Base-by-base conservation (phyloP, 2,797 vertebrate genomes). In the Fistularia commersonii region DNA sequence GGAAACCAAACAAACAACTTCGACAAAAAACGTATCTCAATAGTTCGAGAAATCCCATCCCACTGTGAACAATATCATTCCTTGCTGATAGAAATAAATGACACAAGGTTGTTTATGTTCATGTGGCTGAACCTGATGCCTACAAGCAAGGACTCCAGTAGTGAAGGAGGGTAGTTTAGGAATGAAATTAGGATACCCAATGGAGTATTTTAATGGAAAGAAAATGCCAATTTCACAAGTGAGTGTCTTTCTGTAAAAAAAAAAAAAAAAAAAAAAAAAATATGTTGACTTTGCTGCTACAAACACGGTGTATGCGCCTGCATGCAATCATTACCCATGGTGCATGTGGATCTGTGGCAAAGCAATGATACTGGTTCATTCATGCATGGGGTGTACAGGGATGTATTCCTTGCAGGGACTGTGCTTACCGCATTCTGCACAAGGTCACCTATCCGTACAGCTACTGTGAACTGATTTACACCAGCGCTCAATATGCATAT, bases 381-480 rank as follows among this genome's bases (percentile, higher is more conserved):
- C 68, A 67, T 46, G 72, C 69, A 23, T 76, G 62, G 61, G 65
- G 54, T 66, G 52, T 68, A 71, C 46, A 45, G 51, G 57, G 56
- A 48, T 51, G 48, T 60, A 61, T 64, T 64, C 54, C 56, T 66
- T 13, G 57, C 6, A 51, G 62, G 41, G 41, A 41, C 64, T 32
- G 49, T 52, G 69, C 66, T 68, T 40, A 43, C 66, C 48, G 63
- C 66, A 73, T 60, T 68, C 53, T 43, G 68, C 54, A 55, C 82
- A 89, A 90, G 88, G 84, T 88, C 87, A 86, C 74, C 70, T 82
- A 66, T 66, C 66, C 58, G 23, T 64, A 70, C 62, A 77, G 72
- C 73, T 57, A 68, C 65, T 70, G 50, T 32, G 71, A 63, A 48
- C 67, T 79, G 87, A 83, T 86, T 84, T 81, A 79, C 80, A 76